Evolutionary conservation across 2,888 invertebrate genomes (phyloP).

Genomic region (Zele albiditarsus): DNA sequence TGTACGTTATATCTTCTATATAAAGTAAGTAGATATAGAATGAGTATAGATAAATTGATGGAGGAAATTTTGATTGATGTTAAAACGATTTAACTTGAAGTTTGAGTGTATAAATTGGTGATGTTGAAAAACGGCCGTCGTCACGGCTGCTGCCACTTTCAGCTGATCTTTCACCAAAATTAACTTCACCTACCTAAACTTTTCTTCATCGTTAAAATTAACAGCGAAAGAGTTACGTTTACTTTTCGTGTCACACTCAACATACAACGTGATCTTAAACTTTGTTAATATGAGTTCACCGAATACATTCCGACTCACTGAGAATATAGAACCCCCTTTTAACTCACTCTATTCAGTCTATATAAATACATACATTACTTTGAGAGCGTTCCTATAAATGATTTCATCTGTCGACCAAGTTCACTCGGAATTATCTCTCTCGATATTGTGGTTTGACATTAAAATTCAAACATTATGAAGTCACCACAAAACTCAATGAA

Average conservation of each 20-base stretch:
- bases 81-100: background rate
- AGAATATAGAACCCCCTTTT: background rate
- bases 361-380: background rate
- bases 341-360: background rate
- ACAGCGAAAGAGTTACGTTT: constrained; percentile 22
- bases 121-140: background rate
- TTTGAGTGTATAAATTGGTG: background rate
- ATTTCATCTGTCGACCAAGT: background rate
- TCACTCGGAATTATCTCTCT: background rate
- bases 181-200: constrained; percentile 13
- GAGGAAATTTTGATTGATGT: background rate
- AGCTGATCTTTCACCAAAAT: constrained; percentile 12
- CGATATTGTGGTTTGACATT: background rate
- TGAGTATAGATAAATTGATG: background rate
- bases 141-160: background rate
- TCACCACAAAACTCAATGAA: too few species aligned
- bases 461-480: too few species aligned
- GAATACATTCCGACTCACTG: constrained; percentile 16
- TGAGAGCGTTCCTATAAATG: background rate
- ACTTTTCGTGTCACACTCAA: constrained; percentile 25
- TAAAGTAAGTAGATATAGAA: background rate
- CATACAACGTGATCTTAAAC: constrained; percentile 19
- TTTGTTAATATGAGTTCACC: constrained; percentile 33
- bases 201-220: constrained; percentile 11
- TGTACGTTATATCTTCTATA: too few species aligned